Percentiles rank a stretch among this genome's conserved stretches.
phyloP scores from a whole-genome alignment of 2,113 vertebrate genomes.

The Myxocyprinus asiaticus region DNA sequence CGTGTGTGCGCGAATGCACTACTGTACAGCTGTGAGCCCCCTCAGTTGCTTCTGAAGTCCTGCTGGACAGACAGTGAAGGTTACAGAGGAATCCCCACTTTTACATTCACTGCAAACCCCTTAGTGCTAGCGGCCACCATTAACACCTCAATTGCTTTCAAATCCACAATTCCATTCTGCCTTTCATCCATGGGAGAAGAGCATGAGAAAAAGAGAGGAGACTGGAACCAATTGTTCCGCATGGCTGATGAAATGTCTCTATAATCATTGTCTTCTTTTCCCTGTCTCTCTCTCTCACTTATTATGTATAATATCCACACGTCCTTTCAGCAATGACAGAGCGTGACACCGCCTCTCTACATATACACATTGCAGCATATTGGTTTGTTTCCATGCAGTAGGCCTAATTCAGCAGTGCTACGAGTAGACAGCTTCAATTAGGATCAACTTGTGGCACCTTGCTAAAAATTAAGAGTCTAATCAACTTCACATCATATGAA shows the following conservation, averaged over 20 bases:
- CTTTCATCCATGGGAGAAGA: neutral
- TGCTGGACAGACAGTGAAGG: neutral
- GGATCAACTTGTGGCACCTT: slow-evolving; percentile 36
- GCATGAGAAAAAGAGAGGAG: neutral
- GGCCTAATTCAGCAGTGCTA: slow-evolving; percentile 20
- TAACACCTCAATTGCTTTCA: neutral
- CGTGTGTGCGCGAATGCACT: neutral
- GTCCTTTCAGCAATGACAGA: neutral
- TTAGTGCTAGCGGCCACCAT: neutral
- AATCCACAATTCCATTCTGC: neutral
- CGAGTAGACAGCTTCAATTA: slow-evolving; percentile 48
- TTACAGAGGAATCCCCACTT: neutral
- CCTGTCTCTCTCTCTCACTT: neutral
- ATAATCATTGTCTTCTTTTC: neutral
- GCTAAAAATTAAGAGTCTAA: slow-evolving; percentile 27
- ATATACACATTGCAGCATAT: neutral
- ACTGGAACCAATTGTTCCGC: neutral
- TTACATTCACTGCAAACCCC: neutral
- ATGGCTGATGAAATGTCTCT: slow-evolving; percentile 6
- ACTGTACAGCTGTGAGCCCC: neutral
- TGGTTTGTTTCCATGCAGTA: slow-evolving; percentile 29
- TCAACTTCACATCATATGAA: slow-evolving; percentile 10
- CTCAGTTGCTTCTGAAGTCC: neutral
- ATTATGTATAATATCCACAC: neutral
- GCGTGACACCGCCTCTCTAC: neutral